Evolutionary conservation across 2,888 invertebrate genomes (phyloP).

Genomic region (Acronicta aceris): DNA sequence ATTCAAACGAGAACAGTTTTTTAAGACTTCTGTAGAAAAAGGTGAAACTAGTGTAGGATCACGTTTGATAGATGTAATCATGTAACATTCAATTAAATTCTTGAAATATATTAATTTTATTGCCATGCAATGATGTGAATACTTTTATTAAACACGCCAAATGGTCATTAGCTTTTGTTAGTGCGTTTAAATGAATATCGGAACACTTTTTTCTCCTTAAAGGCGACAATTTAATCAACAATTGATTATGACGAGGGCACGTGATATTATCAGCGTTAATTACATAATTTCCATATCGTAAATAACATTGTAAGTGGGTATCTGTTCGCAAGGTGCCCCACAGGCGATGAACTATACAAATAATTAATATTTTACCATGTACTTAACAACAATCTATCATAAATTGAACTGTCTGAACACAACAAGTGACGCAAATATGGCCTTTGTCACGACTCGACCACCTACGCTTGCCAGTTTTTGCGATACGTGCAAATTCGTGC

Average conservation of each 20-base stretch:
- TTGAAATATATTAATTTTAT: slow-evolving; percentile 66
- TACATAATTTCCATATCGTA: neutral
- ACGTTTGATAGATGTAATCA: slow-evolving; percentile 59
- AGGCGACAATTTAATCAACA: slow-evolving; percentile 19
- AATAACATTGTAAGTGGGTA: slow-evolving; percentile 17
- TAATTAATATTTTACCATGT: slow-evolving; percentile 43
- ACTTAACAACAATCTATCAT: slow-evolving; percentile 46
- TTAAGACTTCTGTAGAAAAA: slow-evolving; percentile 48
- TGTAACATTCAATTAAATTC: slow-evolving; percentile 62
- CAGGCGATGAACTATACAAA: slow-evolving; percentile 25
- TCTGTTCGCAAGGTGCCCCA: slow-evolving; percentile 15
- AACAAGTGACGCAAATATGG: slow-evolving; percentile 57
- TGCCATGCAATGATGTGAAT: slow-evolving; percentile 58
- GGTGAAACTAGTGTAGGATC: slow-evolving; percentile 59
- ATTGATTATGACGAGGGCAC: slow-evolving; percentile 10
- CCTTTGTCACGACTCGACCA: slow-evolving; percentile 63
- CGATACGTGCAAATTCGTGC: slow-evolving; percentile 24
- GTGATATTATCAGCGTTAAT: neutral
- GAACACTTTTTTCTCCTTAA: neutral
- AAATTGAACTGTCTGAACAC: slow-evolving; percentile 34
- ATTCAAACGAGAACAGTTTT: slow-evolving; percentile 45
- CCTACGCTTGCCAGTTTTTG: slow-evolving; percentile 57
- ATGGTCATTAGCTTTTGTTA: slow-evolving; percentile 55
- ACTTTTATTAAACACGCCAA: slow-evolving; percentile 63
- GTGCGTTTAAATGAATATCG: slow-evolving; percentile 4